Evolutionary conservation across 2,888 invertebrate species (phyloP), one percentile per base, ranked within the genome.

Genomic region (Drosophila nr. fundita): DNA sequence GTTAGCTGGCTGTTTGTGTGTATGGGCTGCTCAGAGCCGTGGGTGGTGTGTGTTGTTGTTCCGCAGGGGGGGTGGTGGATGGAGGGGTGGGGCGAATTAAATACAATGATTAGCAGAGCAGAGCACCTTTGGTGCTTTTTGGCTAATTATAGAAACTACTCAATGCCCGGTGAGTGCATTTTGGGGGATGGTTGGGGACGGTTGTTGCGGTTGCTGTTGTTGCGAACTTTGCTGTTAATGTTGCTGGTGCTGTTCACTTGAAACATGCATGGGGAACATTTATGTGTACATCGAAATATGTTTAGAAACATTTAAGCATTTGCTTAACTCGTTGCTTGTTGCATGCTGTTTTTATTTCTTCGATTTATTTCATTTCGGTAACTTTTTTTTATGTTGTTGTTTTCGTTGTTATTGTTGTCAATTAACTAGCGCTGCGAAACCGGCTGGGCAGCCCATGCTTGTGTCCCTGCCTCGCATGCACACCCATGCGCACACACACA

Each of bases 381-480:
- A 64, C 29, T 53, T 58, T 62, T 62, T 57, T 66, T 63, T 68
- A 66, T 66, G 62, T 68, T 52, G 34, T 54, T 34, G 40, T 58
- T 55, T 30, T 57, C 58, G 15, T 57, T 54, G 45, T 63, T 54
- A 73, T 50, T 78, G 70, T 87, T 88, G 88, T 85, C 83, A 85
- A 85, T 88, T 88, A 85, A 84, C 83, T 86, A 65, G 83, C 75
- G 78, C 75, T 68, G 62, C 52, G 75, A 84, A 84, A 87, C 83
- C 87, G 87, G 83, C 87, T 84, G 78, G 65, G 78, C 80, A 78
- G 76, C 80, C 80, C 76, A 59, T 78, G 76, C 72, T 76, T 60
- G 80, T 79, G 62, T 60, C 80, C 80, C 76, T 68, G 68, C 49
- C 59, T 60, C 24, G 67, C 64, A 67, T 66, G 29, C 66, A 32